phyloP scores from a whole-genome alignment of 37 sponge, comb jelly and placozoan species.

The Spongilla lacustris region DNA sequence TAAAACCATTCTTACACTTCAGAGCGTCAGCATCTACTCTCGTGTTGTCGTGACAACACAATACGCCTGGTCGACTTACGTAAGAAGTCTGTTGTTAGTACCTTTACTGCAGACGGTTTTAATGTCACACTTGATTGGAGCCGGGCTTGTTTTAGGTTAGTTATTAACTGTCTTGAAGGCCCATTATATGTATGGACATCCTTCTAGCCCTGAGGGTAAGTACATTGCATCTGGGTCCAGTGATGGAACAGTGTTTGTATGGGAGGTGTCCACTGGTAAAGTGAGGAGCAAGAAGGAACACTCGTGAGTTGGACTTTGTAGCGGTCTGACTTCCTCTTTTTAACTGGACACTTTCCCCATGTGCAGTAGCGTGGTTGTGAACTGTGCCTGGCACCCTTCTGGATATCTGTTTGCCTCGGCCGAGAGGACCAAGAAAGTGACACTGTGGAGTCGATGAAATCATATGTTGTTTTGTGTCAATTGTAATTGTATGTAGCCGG shows the following conservation, averaged over 20 bases:
- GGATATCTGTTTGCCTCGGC: slow-evolving; percentile 78
- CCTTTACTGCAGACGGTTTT: slow-evolving; percentile 71
- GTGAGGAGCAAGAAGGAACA: slow-evolving; percentile 65
- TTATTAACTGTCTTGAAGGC: not conserved
- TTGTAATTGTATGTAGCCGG: not conserved
- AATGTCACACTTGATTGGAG: slow-evolving; percentile 70
- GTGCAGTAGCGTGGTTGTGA: slow-evolving; percentile 68
- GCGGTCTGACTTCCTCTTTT: not conserved
- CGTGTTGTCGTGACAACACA: slow-evolving; percentile 85
- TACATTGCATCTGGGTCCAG: slow-evolving; percentile 90
- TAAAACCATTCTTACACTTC: not conserved
- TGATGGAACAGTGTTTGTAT: slow-evolving; percentile 89
- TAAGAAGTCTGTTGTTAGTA: slow-evolving; percentile 77
- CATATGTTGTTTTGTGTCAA: not conserved
- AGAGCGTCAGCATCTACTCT: slow-evolving; percentile 78
- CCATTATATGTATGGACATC: no score
- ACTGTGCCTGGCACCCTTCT: slow-evolving; percentile 86
- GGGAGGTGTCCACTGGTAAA: slow-evolving; percentile 66
- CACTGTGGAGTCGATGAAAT: slow-evolving; percentile 73
- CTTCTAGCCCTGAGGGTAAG: slow-evolving; percentile 90
- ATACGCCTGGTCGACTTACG: slow-evolving; percentile 88
- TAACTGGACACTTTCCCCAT: not conserved
- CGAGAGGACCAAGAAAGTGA: slow-evolving; percentile 79
- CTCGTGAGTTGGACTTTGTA: slow-evolving; percentile 26
- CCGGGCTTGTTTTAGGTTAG: slow-evolving; percentile 68